These are phyloP conservation scores for Oscheius sp. DNA, from an alignment of 2,888 invertebrate species.

Conservation along the genomic window DNA sequence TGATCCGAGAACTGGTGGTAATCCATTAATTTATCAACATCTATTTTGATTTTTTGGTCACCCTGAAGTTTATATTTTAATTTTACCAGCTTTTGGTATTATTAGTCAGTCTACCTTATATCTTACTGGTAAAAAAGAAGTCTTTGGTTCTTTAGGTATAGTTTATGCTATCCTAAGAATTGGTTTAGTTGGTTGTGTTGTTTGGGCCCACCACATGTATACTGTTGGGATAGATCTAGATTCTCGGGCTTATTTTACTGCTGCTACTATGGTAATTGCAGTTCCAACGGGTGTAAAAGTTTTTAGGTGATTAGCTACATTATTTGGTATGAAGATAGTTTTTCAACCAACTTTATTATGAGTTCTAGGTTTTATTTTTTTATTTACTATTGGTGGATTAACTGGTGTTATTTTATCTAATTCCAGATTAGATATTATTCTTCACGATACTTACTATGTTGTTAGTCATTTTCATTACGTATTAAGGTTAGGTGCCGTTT, in stretches of 20 bases:
- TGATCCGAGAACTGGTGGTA: conserved; percentile 83
- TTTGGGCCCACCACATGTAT: conserved; percentile 87
- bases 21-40: conserved; percentile 84
- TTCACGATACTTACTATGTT: conserved; percentile 86
- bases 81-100: conserved; percentile 84
- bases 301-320: conserved; percentile 81
- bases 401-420: conserved; percentile 77
- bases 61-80: conserved; percentile 86
- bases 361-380: conserved; percentile 81
- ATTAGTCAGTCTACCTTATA: conserved; percentile 82
- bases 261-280: conserved; percentile 86
- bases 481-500: conserved; percentile 82
- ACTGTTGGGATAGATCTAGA: conserved; percentile 85
- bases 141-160: conserved; percentile 70
- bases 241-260: conserved; percentile 84
- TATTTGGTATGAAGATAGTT: conserved; percentile 78
- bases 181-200: conserved; percentile 84
- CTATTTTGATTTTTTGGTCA: conserved; percentile 89
- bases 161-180: conserved; percentile 86
- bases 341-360: conserved; percentile 77
- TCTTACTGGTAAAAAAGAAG: conserved; percentile 75
- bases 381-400: conserved; percentile 81
- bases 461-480: conserved; percentile 86
- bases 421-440: conserved; percentile 81
- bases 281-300: conserved; percentile 86